Percentiles rank a stretch among this genome's conserved stretches.
These are phyloP conservation scores for Eira barbara DNA, from an alignment of 2,113 vertebrate species.

Conservation along the genomic window DNA sequence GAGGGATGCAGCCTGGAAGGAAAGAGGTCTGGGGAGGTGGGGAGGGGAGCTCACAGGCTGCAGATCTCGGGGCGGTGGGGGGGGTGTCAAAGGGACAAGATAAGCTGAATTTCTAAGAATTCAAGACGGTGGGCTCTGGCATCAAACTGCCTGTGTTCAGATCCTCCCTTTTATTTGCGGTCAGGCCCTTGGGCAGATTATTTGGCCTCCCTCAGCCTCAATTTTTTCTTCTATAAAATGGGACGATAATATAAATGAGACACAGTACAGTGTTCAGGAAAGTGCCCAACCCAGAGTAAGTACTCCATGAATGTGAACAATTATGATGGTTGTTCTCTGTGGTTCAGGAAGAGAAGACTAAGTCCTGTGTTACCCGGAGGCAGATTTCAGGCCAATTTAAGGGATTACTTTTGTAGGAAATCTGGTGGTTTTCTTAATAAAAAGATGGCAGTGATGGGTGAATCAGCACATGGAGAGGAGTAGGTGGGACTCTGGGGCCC, in stretches of 20 bases:
- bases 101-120: background rate
- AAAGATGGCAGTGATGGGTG: slow-evolving; percentile 5
- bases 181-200: background rate
- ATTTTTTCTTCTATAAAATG: slow-evolving; percentile 25
- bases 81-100: background rate
- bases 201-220: background rate
- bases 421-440: slow-evolving; percentile 30
- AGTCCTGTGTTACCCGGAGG: background rate
- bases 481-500: background rate
- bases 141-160: background rate
- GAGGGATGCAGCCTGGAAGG: background rate
- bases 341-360: slow-evolving; percentile 11
- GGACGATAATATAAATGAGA: background rate
- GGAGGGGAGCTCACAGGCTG: background rate
- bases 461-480: background rate
- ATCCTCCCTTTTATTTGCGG: background rate
- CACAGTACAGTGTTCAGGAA: background rate
- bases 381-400: slow-evolving; percentile 38
- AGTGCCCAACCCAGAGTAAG: background rate
- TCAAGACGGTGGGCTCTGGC: background rate
- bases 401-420: slow-evolving; percentile 25
- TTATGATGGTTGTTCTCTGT: background rate
- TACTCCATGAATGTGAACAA: background rate
- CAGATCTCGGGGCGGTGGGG: background rate
- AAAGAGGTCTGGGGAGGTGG: background rate